These are phyloP conservation scores for Peromyscus californicus DNA, from an alignment of 2,113 vertebrate species.

Conservation along the genomic window DNA sequence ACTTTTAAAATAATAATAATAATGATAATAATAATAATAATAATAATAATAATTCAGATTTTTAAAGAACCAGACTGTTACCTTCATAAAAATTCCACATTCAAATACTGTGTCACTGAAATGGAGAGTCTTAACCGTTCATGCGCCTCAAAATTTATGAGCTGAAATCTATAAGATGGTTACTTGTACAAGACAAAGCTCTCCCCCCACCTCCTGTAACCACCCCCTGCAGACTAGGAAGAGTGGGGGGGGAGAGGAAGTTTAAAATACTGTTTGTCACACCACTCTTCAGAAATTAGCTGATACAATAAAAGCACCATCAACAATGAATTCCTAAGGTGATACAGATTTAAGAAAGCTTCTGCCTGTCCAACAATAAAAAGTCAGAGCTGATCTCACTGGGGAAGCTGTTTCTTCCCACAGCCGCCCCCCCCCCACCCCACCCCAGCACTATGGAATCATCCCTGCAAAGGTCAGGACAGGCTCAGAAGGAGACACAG, in stretches of 20 bases:
- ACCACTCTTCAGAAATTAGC: constrained; percentile 80
- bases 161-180: constrained; percentile 79
- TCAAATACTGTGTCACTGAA: constrained; percentile 69
- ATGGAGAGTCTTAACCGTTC: constrained; percentile 63
- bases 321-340: constrained; percentile 4
- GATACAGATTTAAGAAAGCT: constrained; percentile 67
- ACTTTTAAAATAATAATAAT: constrained; percentile 6
- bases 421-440: accelerated
- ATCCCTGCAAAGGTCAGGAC: constrained; percentile 49
- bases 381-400: constrained; percentile 30
- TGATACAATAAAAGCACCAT: neutral
- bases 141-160: constrained; percentile 71
- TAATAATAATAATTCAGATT: neutral
- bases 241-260: constrained; percentile 45
- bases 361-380: constrained; percentile 62
- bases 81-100: constrained; percentile 79
- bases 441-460: constrained; percentile 57
- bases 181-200: constrained; percentile 83
- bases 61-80: constrained; percentile 72
- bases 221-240: neutral
- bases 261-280: constrained; percentile 82
- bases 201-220: neutral
- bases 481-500: constrained; percentile 43
- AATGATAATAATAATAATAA: neutral
- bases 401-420: neutral